Conservation (phyloP, 1,140 invertebrate species). For the Rhopalosiphum maidis region DNA sequence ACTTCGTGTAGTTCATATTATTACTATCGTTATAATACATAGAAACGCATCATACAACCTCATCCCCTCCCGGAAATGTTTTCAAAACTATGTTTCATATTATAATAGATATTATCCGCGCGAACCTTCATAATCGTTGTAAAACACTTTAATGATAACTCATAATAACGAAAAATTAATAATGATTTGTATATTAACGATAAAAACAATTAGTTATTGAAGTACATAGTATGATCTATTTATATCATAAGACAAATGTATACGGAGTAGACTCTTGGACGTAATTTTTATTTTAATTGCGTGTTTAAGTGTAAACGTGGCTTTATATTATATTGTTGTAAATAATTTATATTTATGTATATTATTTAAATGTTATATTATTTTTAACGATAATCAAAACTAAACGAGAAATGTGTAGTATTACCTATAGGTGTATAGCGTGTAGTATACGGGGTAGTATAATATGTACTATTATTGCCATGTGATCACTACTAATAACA, state of each 20-base stretch:
- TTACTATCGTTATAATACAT: background rate
- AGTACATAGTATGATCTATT: background rate
- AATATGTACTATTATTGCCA: background rate
- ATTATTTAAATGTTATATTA: background rate
- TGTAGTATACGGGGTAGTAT: background rate
- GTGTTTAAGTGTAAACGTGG: background rate
- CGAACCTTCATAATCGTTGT: no score
- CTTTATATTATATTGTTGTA: background rate
- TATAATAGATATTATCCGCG: no score
- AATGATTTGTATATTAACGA: background rate
- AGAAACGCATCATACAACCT: background rate
- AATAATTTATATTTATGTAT: background rate
- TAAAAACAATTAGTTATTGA: background rate
- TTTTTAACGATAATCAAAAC: constrained; percentile 3
- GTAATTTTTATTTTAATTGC: background rate
- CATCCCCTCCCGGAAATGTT: no score
- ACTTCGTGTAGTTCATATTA: background rate
- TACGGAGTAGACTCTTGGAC: background rate
- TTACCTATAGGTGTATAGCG: background rate
- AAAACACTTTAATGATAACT: background rate
- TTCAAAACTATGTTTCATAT: no score
- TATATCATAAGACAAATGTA: background rate
- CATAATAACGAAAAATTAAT: background rate
- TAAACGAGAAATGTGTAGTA: background rate
- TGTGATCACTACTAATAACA: background rate